Base-by-base conservation (phyloP, 2,797 vertebrate genomes). In the Varecia variegata region DNA sequence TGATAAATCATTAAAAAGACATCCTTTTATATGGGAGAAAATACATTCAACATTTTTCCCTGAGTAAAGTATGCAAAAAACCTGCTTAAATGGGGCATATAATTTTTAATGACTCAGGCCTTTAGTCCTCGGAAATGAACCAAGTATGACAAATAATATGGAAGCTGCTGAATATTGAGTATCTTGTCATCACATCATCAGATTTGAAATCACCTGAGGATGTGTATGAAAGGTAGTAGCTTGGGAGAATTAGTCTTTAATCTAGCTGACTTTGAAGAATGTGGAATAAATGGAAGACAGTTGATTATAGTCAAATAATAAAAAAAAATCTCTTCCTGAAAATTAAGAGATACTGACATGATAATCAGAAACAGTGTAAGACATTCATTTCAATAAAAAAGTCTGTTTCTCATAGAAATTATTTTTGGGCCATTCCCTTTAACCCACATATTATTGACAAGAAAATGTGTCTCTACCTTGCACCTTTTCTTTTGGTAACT, bases 61-160 rank as follows among this genome's bases (percentile, higher is more conserved):
- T 23, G 95, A 98, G 98, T 97, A 98, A 98, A 98, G 98, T 98
- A 97, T 98, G 98, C 98, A 98, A 98, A 98, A 98, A 98, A 97
- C 96, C 97, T 98, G 98, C 97, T 98, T 98, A 98, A 98, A 98
- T 98, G 98, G 98, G 96, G 98, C 98, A 98, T 98, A 98, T 98
- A 98, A 98, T 98, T 98, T 98, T 98, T 98, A 98, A 98, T 98
- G 98, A 98, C 97, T 98, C 98, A 98, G 98, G 95, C 95, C 96
- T 98, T 98, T 98, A 98, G 97, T 98, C 97, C 96, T 97, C 65
- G 93, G 98, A 98, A 98, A 98, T 97, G 97, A 98, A 98, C 97
- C 98, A 98, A 98, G 95, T 97, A 97, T 98, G 98, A 98, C 98
- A 98, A 98, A 98, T 98, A 98, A 95, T 96, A 97, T 95, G 89